Evolutionary conservation across 2,888 invertebrate species (phyloP).

Genomic region (Dugesia japonica): DNA sequence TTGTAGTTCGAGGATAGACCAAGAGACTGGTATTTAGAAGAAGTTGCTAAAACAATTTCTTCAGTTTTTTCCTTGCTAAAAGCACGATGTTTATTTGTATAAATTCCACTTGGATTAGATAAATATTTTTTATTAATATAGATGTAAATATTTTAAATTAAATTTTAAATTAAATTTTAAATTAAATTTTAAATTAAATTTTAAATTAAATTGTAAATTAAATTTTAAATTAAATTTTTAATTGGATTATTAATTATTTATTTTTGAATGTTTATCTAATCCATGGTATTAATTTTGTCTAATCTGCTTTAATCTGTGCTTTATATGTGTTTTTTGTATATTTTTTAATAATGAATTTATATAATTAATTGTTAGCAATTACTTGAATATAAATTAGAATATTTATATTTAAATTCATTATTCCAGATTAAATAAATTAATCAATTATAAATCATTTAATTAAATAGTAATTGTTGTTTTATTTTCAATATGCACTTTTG

Average conservation of each 20-base stretch:
- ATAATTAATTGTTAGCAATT: too few relatives aligned
- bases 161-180: too few relatives aligned
- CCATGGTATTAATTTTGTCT: neutral
- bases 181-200: too few relatives aligned
- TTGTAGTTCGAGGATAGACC: conserved; percentile 20
- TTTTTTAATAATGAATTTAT: neutral
- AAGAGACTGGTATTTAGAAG: conserved; percentile 16
- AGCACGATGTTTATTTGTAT: neutral
- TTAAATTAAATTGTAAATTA: too few relatives aligned
- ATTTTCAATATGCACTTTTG: neutral
- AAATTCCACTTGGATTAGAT: neutral
- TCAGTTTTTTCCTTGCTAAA: neutral
- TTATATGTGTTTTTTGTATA: neutral
- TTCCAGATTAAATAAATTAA: too few relatives aligned
- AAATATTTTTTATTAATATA: neutral
- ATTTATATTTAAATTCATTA: too few relatives aligned
- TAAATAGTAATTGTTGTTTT: neutral
- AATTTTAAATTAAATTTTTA: too few relatives aligned
- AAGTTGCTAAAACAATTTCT: neutral
- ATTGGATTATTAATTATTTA: too few relatives aligned
- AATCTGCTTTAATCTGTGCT: neutral
- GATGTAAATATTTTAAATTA: too few relatives aligned
- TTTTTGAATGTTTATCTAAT: neutral
- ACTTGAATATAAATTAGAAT: too few relatives aligned
- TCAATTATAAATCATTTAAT: too few relatives aligned